Base-by-base conservation (phyloP, 2,113 vertebrate genomes). In the Caretta caretta region DNA sequence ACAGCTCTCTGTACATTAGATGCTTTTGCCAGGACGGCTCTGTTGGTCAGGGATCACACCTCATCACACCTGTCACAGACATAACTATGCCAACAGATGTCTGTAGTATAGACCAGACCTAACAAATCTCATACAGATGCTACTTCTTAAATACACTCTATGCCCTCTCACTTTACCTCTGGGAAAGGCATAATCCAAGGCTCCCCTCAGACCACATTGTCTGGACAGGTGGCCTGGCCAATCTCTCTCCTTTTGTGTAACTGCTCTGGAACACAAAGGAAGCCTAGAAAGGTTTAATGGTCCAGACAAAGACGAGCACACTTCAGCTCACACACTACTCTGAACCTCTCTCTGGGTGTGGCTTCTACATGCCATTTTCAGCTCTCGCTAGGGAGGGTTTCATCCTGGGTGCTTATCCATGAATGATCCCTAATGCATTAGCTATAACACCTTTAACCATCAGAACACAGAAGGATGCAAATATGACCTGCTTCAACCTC, bases 401-500 rank as follows among this genome's bases (percentile, higher is more conserved):
- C 72, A 46, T 25, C 72, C 11, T 46, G 72, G 38, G 22, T 24
- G 11, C 42, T 38, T 94, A 72, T 93, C 80, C 12, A 50, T 48
- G 25, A 27, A 50, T 84, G 59, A 56, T 7, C 38, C 54, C 76
- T 56, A 84, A 86, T 76, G 38, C 6, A 82, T 89, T 80, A 93
- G 20, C 11, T 10, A 29, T 80, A 93, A 25, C 56, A 78, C 6
- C 86, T 89, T 22, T 56, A 53, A 53, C 9, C 59, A n/a, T 48
- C 50, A 89, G 85, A 91, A 86, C 31, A 0, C 1, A 83, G 62
- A 94, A 89, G 57, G 57, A 92, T 86, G 86, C 87, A 25, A 84
- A 76, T 27, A 53, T 95, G 79, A 93, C 62, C 89, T 92, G 51
- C 72, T 93, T 75, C 94, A 89, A 94, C 92, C 42, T 93, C 83